phyloP scores from a whole-genome alignment of 2,888 invertebrate species.

The Apamea anceps region DNA sequence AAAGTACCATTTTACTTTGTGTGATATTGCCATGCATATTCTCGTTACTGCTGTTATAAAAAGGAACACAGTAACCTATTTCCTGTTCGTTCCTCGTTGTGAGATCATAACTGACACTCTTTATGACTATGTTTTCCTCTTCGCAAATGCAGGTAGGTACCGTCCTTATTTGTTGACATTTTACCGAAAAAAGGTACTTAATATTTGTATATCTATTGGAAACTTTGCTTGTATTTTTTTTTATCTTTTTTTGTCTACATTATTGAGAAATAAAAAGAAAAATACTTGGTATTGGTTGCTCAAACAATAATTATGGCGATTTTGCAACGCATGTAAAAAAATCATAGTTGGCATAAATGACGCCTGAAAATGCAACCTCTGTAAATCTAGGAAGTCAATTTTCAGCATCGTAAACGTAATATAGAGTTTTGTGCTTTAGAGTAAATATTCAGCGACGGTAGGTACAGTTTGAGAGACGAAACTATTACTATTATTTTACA shows the following conservation, averaged over 20 bases:
- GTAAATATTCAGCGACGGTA: not conserved
- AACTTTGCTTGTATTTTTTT: not conserved
- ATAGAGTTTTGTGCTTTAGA: not conserved
- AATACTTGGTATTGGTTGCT: too few species aligned
- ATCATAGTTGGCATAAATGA: too few species aligned
- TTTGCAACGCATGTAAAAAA: not conserved
- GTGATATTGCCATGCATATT: conserved; percentile 32
- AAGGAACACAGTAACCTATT: conserved; percentile 47
- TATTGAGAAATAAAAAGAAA: too few species aligned
- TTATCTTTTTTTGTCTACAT: not conserved
- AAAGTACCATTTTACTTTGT: conserved; percentile 13
- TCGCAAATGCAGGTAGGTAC: conserved; percentile 25
- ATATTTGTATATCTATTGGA: not conserved
- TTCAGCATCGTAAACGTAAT: not conserved
- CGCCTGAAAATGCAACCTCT: not conserved
- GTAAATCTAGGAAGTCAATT: not conserved
- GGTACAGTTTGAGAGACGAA: not conserved
- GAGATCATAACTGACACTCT: conserved; percentile 54
- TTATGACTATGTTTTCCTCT: conserved; percentile 43
- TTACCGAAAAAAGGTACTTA: not conserved
- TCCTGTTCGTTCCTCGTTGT: conserved; percentile 28
- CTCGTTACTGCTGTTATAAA: conserved; percentile 35
- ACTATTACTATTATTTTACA: not conserved
- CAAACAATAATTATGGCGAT: not conserved
- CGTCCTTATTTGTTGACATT: not conserved